phyloP scores from a whole-genome alignment of 2,797 vertebrate genomes.

The Rhincodon typus region DNA sequence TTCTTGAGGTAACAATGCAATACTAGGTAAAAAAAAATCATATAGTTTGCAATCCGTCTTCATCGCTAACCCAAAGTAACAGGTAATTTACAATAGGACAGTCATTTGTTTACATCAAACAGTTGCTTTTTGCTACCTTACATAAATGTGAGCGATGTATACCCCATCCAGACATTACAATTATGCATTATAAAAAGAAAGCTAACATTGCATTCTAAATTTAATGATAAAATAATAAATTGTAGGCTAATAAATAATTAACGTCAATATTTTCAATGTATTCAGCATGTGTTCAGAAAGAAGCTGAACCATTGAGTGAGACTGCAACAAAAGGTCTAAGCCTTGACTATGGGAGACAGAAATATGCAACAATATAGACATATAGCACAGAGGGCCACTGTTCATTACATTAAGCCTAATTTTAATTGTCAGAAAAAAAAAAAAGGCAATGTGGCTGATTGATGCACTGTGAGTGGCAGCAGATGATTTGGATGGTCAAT shows the following conservation, averaged over 20 bases:
- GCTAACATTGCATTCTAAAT: not conserved
- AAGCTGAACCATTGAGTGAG: not conserved
- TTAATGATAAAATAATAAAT: not conserved
- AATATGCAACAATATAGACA: not conserved
- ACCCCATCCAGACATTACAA: not conserved
- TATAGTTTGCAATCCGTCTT: not conserved
- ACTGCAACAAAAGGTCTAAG: not conserved
- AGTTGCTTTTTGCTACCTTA: not conserved
- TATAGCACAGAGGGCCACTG: not conserved
- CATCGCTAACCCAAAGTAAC: not conserved
- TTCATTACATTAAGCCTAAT: not conserved
- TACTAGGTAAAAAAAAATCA: not conserved
- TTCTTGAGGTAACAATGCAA: not conserved
- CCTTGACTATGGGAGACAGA: not conserved
- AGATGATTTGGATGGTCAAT: not conserved
- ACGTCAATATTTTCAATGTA: not conserved
- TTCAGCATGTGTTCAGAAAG: not conserved
- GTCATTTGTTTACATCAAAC: not conserved
- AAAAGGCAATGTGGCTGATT: not conserved
- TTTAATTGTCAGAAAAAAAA: not conserved
- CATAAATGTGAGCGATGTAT: not conserved
- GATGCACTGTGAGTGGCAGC: not conserved
- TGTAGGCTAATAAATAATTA: not conserved
- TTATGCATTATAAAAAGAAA: not conserved
- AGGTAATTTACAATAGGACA: not conserved